phyloP scores from a whole-genome alignment of 2,113 vertebrate species.

The Nipponia nippon region DNA sequence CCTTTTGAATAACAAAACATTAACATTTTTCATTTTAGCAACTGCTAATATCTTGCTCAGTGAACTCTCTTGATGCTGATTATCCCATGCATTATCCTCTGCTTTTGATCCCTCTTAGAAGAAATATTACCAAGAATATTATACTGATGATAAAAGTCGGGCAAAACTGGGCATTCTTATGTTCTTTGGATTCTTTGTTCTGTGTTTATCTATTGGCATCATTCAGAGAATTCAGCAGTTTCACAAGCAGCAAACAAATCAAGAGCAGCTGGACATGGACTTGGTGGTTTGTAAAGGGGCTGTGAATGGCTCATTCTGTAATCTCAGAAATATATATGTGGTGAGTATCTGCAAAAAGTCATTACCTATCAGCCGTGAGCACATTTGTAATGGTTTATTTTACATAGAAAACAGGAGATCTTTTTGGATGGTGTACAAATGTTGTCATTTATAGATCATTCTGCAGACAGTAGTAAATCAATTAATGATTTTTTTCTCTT shows the following conservation, averaged over 20 bases:
- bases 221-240: neutral
- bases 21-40: neutral
- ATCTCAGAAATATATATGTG: neutral
- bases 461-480: neutral
- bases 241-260: neutral
- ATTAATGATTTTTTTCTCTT: neutral
- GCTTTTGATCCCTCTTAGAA: neutral
- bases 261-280: neutral
- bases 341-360: neutral
- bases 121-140: neutral
- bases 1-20: neutral
- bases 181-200: neutral
- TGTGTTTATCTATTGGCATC: neutral
- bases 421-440: neutral
- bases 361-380: neutral
- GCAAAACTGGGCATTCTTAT: neutral
- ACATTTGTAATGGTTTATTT: neutral
- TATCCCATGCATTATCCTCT: neutral
- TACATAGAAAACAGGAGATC: neutral
- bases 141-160: neutral
- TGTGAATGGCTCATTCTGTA: neutral
- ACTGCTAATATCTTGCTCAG: neutral
- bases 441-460: neutral
- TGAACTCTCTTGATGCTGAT: neutral
- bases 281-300: neutral